phyloP scores from a whole-genome alignment of 2,797 vertebrate genomes.

The Myiotriccus ornatus region DNA sequence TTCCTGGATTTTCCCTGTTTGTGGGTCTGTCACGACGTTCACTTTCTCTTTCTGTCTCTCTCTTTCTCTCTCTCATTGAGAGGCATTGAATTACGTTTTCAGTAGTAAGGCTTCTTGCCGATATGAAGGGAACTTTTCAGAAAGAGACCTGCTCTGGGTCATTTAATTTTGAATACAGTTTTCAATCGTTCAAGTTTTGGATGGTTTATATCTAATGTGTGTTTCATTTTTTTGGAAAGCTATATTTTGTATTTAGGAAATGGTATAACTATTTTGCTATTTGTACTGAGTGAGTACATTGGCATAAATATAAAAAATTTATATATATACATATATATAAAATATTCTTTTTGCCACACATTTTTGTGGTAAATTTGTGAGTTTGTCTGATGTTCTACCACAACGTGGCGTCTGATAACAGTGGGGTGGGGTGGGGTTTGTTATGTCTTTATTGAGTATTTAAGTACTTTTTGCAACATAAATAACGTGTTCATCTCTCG shows the following conservation, averaged over 20 bases:
- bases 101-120: constrained; percentile 83
- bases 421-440: constrained; percentile 70
- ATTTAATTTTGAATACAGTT: constrained; percentile 86
- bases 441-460: constrained; percentile 80
- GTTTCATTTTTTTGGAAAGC: constrained; percentile 87
- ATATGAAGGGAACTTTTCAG: constrained; percentile 88
- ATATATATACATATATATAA: constrained; percentile 82
- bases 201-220: constrained; percentile 86
- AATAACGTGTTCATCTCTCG: constrained; percentile 74
- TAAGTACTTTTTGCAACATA: constrained; percentile 77
- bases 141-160: constrained; percentile 83
- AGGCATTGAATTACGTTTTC: constrained; percentile 81
- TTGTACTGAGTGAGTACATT: constrained; percentile 86
- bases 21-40: constrained; percentile 31
- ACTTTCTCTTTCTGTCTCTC: constrained; percentile 61
- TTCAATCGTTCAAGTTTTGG: constrained; percentile 85
- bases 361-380: constrained; percentile 84
- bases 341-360: constrained; percentile 85
- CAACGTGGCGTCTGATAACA: constrained; percentile 79
- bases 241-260: constrained; percentile 88
- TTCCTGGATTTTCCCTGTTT: constrained; percentile 34
- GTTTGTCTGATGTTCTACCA: constrained; percentile 82
- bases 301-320: constrained; percentile 83
- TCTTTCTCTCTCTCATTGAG: constrained; percentile 78
- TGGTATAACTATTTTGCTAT: constrained; percentile 84